phyloP scores from a whole-genome alignment of 2,797 vertebrate genomes.

The Betta splendens region DNA sequence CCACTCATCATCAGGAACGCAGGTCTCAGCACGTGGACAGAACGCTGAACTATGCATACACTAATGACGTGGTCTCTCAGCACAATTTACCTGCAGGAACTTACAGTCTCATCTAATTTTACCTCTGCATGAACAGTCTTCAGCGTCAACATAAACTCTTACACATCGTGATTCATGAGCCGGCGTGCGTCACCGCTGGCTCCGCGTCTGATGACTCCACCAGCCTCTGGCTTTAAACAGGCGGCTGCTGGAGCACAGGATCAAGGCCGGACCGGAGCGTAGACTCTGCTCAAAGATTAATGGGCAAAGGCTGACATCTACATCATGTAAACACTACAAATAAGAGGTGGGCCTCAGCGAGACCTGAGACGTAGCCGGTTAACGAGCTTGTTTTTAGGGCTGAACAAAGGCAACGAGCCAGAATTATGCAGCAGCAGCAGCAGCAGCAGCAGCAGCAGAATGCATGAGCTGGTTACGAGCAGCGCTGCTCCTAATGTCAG shows the following conservation, averaged over 20 bases:
- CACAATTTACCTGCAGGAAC: slow-evolving; percentile 7
- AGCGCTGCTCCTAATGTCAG: slow-evolving; percentile 21
- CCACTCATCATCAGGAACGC: too few species aligned
- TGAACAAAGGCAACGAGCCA: slow-evolving; percentile 41
- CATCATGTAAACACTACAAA: slow-evolving; percentile 67
- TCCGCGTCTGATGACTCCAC: slow-evolving; percentile 7
- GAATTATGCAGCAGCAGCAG: slow-evolving; percentile 55
- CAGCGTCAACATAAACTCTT: slow-evolving; percentile 6
- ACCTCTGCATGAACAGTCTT: neutral
- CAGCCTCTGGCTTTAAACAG: slow-evolving; percentile 28
- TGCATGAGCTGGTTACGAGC: slow-evolving; percentile 25
- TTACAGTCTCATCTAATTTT: slow-evolving; percentile 8
- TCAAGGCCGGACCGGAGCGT: slow-evolving; percentile 49
- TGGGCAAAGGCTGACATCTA: slow-evolving; percentile 56
- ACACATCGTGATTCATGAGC: neutral
- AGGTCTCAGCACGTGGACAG: neutral
- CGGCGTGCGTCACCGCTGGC: too few species aligned
- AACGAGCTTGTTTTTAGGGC: slow-evolving; percentile 53
- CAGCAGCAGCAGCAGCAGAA: slow-evolving; percentile 45
- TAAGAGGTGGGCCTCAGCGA: slow-evolving; percentile 55
- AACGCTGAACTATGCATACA: slow-evolving; percentile 22
- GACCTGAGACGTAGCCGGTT: slow-evolving; percentile 27
- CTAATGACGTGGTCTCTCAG: slow-evolving; percentile 16
- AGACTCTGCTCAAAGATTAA: slow-evolving; percentile 64
- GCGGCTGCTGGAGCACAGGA: slow-evolving; percentile 48